Base-by-base conservation (phyloP, 2,888 invertebrate species). In the Pandemis corylana region DNA sequence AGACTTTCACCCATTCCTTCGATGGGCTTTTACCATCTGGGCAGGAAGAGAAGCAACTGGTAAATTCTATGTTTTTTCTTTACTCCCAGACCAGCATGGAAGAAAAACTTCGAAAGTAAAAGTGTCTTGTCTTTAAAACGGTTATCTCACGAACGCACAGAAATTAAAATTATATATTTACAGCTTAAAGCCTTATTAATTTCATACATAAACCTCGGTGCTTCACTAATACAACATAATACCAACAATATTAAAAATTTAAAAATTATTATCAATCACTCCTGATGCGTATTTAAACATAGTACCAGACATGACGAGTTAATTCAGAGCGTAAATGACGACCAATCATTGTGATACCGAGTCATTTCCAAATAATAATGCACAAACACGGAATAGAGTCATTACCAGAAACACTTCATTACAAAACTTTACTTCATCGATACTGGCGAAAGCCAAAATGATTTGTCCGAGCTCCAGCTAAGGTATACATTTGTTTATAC, bases 311-410 rank as follows among this genome's bases (percentile, higher is more conserved):
- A 7, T 20, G 20, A 15, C 7, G 20, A 56, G 9, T 56, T 56
- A 56, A 56, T 56, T 56, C 15, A 56, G 15, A 9, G 20, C 7
- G 7, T 56, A 49, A 59, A 46, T 56, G 36, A 20, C 28, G n/a
- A 5, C 44, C 5, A 42, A 51, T 63, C 28, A 44, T 62, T 62
- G 36, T 62, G 53, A 46, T 71, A 68, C 49, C 13, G 44, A 53
- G 62, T 72, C 61, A 76, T 68, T 76, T 65, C 49, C 10, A 53
- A 46, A 28, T 75, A 75, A 75, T 75, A 51, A 75, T 49, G 20
- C 49, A 65, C 62, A 44, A 76, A 78, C 89, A 88, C 85, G 88
- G 76, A 86, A 88, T 87, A 82, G 77, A 85, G 88, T 84, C 88
- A 87, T 88, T 86, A 88, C 69, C 7, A 44, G 20, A 56, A 69